phyloP scores from a whole-genome alignment of 2,888 invertebrate species.

The Penaeus monodon region DNA sequence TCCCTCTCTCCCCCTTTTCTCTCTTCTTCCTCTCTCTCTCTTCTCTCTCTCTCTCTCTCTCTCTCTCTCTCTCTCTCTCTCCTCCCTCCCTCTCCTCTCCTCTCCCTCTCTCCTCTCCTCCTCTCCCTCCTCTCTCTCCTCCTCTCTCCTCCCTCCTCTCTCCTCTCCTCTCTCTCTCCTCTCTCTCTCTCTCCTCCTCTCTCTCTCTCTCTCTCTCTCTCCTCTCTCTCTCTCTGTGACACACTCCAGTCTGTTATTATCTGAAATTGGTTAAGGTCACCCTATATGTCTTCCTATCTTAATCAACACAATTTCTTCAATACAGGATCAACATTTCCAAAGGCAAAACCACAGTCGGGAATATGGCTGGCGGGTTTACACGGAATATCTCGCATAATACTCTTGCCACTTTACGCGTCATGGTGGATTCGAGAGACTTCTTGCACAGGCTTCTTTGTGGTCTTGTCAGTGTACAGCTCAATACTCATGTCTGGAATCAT shows the following conservation, averaged over 20 bases:
- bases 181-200: no score
- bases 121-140: no score
- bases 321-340: constrained; percentile 92
- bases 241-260: neutral
- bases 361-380: constrained; percentile 86
- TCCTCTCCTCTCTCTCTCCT: no score
- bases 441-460: constrained; percentile 45
- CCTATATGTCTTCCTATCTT: no score
- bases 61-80: no score
- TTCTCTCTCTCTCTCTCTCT: no score
- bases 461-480: constrained; percentile 52
- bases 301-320: neutral
- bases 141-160: no score
- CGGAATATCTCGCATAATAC: constrained; percentile 83
- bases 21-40: rapidly evolving
- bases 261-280: no score
- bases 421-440: constrained; percentile 79
- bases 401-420: constrained; percentile 85
- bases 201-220: no score
- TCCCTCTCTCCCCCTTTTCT: no score
- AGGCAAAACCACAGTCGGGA: constrained; percentile 94
- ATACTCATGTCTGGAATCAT: constrained; percentile 38
- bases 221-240: neutral
- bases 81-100: no score
- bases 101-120: no score